These are phyloP conservation scores for Ormyrus nitidulus DNA, from an alignment of 2,888 invertebrate genomes.

Conservation along the genomic window DNA sequence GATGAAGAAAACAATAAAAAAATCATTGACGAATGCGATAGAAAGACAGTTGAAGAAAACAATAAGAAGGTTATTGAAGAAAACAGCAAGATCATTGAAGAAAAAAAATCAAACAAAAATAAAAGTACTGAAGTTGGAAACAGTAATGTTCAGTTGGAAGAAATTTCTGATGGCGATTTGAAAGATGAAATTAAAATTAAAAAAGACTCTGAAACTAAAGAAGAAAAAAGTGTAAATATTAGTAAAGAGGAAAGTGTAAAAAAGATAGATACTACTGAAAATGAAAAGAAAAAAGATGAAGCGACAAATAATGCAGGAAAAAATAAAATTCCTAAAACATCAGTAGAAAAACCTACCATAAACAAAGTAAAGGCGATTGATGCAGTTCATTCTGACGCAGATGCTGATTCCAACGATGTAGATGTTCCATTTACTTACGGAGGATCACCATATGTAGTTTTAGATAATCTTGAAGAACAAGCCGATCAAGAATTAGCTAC, in stretches of 20 bases:
- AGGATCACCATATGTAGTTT: conserved; percentile 51
- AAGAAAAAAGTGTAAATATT: neutral
- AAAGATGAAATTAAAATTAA: neutral
- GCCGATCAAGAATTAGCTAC: conserved; percentile 25
- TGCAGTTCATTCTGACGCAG: conserved; percentile 14
- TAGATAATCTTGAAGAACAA: conserved; percentile 53
- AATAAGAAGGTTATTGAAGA: too few relatives aligned
- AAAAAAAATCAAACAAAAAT: neutral
- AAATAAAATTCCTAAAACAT: neutral
- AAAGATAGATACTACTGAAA: neutral
- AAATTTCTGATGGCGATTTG: conserved; percentile 37
- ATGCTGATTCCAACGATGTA: neutral
- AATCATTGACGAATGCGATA: neutral
- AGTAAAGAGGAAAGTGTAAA: neutral
- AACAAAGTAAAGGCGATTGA: neutral
- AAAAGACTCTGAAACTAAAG: neutral
- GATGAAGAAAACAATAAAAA: conserved; percentile 1
- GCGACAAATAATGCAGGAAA: neutral
- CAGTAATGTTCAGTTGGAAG: conserved; percentile 6
- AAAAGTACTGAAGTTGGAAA: conserved; percentile 31
- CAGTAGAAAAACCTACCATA: conserved; percentile 28
- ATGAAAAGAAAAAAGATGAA: neutral
- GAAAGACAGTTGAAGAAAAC: too few relatives aligned
- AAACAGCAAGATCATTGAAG: neutral
- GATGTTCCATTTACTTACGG: conserved; percentile 48